Evolutionary conservation across 2,888 invertebrate genomes (phyloP).

Genomic region (Sympetrum striolatum): DNA sequence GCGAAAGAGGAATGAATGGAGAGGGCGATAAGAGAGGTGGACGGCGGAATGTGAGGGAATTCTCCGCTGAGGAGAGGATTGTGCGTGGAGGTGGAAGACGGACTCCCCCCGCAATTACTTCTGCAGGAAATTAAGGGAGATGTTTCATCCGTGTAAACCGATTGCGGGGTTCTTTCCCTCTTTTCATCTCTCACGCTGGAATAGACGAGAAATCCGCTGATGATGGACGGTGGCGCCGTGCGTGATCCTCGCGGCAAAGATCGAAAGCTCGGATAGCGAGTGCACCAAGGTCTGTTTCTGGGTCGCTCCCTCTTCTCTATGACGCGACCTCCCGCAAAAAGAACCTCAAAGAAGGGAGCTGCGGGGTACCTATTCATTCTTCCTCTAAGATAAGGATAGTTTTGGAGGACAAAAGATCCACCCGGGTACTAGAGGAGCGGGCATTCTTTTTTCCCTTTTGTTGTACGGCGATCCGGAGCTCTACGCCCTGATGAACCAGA

Average conservation of each 20-base stretch:
- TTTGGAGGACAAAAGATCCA: background rate
- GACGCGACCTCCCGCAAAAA: background rate
- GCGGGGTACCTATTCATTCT: background rate
- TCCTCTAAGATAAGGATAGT: background rate
- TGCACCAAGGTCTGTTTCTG: background rate
- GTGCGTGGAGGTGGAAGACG: background rate
- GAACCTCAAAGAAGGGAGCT: background rate
- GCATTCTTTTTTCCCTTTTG: background rate
- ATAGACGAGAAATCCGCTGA: background rate
- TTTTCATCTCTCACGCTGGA: no score
- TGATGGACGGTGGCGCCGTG: background rate
- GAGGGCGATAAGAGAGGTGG: no score
- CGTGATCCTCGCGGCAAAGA: background rate
- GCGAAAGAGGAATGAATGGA: no score
- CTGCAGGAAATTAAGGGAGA: background rate
- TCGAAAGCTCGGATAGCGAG: background rate
- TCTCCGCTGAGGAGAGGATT: background rate
- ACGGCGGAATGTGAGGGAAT: background rate
- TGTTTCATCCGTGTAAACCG: background rate
- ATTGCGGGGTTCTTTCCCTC: background rate
- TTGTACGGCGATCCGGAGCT: background rate
- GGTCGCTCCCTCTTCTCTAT: background rate
- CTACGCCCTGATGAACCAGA: background rate
- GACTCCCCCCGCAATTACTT: background rate
- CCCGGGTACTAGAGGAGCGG: background rate